Evolutionary conservation across 1,140 invertebrate species (phyloP).

Genomic region (Sesamia nonagrioides): DNA sequence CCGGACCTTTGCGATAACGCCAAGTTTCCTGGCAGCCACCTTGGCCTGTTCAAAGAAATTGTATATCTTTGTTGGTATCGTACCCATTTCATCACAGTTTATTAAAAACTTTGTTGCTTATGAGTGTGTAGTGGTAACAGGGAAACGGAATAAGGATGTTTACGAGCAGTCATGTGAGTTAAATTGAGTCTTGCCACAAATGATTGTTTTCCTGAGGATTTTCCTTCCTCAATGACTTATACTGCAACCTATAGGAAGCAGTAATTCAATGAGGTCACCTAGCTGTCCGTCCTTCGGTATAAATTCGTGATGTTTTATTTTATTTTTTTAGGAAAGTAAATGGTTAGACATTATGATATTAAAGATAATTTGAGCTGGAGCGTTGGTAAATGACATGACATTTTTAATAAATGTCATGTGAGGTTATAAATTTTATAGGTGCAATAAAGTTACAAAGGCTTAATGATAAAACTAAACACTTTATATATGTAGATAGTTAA

Average conservation of each 20-base stretch:
- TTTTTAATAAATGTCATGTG: too few species aligned
- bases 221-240: neutral
- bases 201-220: neutral
- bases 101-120: conserved; percentile 2
- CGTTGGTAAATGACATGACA: too few species aligned
- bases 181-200: neutral
- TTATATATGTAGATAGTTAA: too few species aligned
- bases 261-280: neutral
- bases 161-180: conserved; percentile 6
- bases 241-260: neutral
- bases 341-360: too few species aligned
- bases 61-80: neutral
- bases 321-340: too few species aligned
- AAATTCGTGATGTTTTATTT: conserved; percentile 7
- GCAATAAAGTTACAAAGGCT: too few species aligned
- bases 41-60: too few species aligned
- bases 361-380: too few species aligned
- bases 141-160: conserved; percentile 17
- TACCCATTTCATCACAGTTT: neutral
- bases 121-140: neutral
- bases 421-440: too few species aligned
- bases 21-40: too few species aligned
- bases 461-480: too few species aligned
- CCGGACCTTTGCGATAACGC: too few species aligned
- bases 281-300: neutral